Conservation (phyloP, 2,888 invertebrate species). For the Heliconius ismenius region DNA sequence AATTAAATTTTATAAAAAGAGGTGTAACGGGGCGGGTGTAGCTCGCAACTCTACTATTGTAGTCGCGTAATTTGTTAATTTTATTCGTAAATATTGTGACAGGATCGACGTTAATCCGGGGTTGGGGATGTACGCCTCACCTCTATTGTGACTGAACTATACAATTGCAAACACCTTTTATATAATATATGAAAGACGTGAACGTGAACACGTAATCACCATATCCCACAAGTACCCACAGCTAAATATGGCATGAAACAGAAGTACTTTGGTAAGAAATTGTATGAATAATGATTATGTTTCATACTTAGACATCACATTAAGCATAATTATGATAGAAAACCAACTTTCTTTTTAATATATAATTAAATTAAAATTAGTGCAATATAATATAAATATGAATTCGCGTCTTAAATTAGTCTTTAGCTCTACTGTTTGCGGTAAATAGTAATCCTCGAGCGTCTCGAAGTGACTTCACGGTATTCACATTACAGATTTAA, state of each 20-base stretch:
- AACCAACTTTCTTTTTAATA: neutral
- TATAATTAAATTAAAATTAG: constrained; percentile 1
- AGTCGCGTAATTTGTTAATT: constrained; percentile 39
- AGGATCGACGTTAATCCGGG: constrained; percentile 39
- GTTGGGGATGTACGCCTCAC: constrained; percentile 34
- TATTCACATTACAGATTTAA: constrained; percentile 23
- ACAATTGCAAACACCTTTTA: constrained; percentile 28
- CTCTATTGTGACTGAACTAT: constrained; percentile 33
- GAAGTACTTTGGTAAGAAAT: neutral
- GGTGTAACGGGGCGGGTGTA: constrained; percentile 5
- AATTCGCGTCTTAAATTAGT: constrained; percentile 17
- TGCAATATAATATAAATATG: neutral
- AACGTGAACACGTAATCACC: neutral
- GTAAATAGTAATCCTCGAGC: constrained; percentile 8
- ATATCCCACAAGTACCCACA: too few relatives aligned
- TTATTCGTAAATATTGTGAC: constrained; percentile 46
- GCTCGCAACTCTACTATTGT: constrained; percentile 6
- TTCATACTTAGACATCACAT: neutral
- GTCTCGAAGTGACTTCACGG: constrained; percentile 14
- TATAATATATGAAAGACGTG: neutral
- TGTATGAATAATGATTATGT: neutral
- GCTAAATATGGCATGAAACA: too few relatives aligned
- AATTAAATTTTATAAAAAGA: constrained; percentile 8
- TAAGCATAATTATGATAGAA: neutral
- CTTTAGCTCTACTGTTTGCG: constrained; percentile 5